Evolutionary conservation across 1,140 invertebrate genomes (phyloP).

Genomic region (Drosophila nannoptera): DNA sequence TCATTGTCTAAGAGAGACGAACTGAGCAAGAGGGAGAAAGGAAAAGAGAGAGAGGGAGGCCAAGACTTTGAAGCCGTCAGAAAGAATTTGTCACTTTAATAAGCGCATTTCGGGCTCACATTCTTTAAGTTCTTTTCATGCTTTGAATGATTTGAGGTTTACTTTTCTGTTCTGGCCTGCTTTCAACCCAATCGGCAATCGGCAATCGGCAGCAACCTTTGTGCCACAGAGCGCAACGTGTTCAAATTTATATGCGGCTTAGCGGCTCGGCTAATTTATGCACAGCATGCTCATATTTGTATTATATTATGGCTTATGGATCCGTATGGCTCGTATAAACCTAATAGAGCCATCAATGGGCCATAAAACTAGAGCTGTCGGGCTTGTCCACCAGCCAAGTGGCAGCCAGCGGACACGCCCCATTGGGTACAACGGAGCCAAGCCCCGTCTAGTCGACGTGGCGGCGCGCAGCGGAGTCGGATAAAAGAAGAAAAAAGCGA

Average conservation of each 20-base stretch:
- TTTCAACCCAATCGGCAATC: constrained; percentile 9
- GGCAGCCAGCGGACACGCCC: constrained; percentile 20
- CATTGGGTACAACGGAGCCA: constrained; percentile 12
- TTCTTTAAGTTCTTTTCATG: constrained; percentile 11
- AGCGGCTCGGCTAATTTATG: constrained; percentile 61
- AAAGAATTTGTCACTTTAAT: constrained; percentile 72
- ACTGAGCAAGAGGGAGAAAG: too few species aligned
- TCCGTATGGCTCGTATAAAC: constrained; percentile 66
- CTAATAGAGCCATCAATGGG: constrained; percentile 72
- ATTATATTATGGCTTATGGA: constrained; percentile 74
- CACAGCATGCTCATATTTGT: constrained; percentile 46
- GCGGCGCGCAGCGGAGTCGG: constrained; percentile 48
- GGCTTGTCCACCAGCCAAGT: constrained; percentile 42
- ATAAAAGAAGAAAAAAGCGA: constrained; percentile 24
- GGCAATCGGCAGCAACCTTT: constrained; percentile 28
- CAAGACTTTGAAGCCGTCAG: constrained; percentile 22
- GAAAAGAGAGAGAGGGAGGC: background rate
- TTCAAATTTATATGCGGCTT: constrained; percentile 49
- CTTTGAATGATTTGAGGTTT: constrained; percentile 51
- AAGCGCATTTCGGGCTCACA: constrained; percentile 55
- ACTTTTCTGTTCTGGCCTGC: background rate
- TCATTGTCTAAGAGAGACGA: background rate
- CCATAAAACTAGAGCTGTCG: constrained; percentile 62
- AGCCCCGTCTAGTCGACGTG: constrained; percentile 63
- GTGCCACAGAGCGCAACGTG: constrained; percentile 46